phyloP scores from a whole-genome alignment of 2,797 vertebrate species.

The Acipenser transmontanus region DNA sequence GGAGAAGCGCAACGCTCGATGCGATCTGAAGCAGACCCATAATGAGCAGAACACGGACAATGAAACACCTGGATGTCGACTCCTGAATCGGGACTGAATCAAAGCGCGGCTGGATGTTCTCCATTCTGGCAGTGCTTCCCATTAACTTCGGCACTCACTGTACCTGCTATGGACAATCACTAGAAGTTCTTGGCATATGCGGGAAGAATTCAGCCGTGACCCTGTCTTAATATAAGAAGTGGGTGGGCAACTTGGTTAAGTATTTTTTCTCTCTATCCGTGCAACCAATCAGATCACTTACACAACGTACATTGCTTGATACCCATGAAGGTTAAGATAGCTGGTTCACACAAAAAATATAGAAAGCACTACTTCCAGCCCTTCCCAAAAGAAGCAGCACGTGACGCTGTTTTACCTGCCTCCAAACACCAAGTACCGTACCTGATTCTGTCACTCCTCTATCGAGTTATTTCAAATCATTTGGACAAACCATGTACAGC shows the following conservation, averaged over 20 bases:
- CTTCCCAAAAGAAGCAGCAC: no score
- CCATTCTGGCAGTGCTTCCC: slow-evolving; percentile 56
- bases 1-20: slow-evolving; percentile 14
- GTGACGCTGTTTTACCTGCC: no score
- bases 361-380: no score
- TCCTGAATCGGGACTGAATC: slow-evolving; percentile 49
- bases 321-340: background rate
- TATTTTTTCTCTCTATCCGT: slow-evolving; percentile 15
- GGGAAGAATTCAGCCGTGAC: slow-evolving; percentile 39
- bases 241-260: slow-evolving; percentile 47
- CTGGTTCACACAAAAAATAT: slow-evolving; percentile 6
- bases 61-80: slow-evolving; percentile 37
- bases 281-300: slow-evolving; percentile 41
- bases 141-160: slow-evolving; percentile 63
- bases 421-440: no score
- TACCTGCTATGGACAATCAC: slow-evolving; percentile 60
- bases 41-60: slow-evolving; percentile 15
- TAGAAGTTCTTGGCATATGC: slow-evolving; percentile 39
- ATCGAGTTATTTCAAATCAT: no score
- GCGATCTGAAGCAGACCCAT: slow-evolving; percentile 21
- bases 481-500: no score
- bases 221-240: slow-evolving; percentile 47
- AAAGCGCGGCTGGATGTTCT: slow-evolving; percentile 56
- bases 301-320: background rate
- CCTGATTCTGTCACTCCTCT: no score